Conservation (phyloP, 2,113 vertebrate genomes). For the Elanoides forficatus region DNA sequence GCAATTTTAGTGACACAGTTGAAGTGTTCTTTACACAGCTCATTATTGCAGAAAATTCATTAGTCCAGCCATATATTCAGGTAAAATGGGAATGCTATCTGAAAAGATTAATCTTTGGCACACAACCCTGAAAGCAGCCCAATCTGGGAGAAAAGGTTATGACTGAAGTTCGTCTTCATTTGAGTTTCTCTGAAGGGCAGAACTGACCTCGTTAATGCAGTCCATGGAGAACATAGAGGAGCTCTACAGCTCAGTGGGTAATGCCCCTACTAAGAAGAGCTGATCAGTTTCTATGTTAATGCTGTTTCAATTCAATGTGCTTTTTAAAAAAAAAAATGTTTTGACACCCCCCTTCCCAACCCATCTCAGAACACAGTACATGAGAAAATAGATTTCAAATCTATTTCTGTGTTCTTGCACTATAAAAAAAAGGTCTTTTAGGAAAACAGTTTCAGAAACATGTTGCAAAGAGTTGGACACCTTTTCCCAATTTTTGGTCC, state of each 20-base stretch:
- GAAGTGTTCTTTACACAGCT: background rate
- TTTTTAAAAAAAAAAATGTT: background rate
- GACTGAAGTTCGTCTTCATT: background rate
- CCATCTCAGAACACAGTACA: background rate
- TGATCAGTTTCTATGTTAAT: background rate
- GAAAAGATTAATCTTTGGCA: background rate
- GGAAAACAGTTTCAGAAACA: background rate
- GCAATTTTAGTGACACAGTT: background rate
- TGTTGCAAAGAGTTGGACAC: background rate
- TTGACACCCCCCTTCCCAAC: background rate
- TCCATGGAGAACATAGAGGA: background rate
- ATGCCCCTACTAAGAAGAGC: background rate
- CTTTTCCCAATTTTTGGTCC: background rate
- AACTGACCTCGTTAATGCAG: background rate
- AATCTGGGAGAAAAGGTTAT: background rate
- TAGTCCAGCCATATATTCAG: background rate
- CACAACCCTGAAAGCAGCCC: background rate
- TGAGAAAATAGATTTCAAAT: background rate
- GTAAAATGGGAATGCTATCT: background rate
- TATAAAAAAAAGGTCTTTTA: background rate
- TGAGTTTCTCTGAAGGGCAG: background rate
- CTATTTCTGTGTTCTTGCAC: background rate
- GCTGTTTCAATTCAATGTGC: background rate
- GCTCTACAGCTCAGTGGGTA: background rate
- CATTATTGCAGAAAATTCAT: background rate